A percentile compares a stretch with the other conserved stretches of the same genome.
Evolutionary conservation across 2,888 invertebrate species (phyloP).

Genomic region (Eristalis intricaria): DNA sequence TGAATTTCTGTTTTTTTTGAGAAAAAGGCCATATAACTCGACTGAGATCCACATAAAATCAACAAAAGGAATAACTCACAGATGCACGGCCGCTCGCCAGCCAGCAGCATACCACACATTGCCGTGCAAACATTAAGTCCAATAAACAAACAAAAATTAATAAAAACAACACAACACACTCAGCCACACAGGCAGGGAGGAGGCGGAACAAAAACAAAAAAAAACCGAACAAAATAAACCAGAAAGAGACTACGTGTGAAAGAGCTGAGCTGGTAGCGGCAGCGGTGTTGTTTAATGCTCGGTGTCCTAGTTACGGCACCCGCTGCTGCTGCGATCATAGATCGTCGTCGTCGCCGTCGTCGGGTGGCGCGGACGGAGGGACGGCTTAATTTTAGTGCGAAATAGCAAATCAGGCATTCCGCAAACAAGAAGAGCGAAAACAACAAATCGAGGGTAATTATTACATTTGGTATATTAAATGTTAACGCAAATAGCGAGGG

Average conservation of each 20-base stretch:
- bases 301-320: constrained; percentile 38
- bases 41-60: background rate
- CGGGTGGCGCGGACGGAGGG: background rate
- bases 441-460: constrained; percentile 10
- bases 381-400: constrained; percentile 27
- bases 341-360: background rate
- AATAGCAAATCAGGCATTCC: background rate
- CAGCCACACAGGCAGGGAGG: too few species aligned
- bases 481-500: constrained; percentile 38
- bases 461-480: constrained; percentile 31
- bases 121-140: constrained; percentile 36
- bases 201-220: too few species aligned
- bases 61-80: constrained; percentile 5
- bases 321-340: constrained; percentile 15
- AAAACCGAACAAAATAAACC: background rate
- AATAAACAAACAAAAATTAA: constrained; percentile 44
- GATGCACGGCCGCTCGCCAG: constrained; percentile 25
- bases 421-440: constrained; percentile 2
- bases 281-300: constrained; percentile 1
- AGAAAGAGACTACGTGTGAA: background rate
- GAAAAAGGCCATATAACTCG: constrained; percentile 1
- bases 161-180: constrained; percentile 7
- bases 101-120: background rate
- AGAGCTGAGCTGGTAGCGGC: background rate
- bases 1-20: background rate